A percentile compares a stretch with the other conserved stretches of the same genome.
Conservation (phyloP, 2,113 vertebrate species). For the Actenoides lindsayi region DNA sequence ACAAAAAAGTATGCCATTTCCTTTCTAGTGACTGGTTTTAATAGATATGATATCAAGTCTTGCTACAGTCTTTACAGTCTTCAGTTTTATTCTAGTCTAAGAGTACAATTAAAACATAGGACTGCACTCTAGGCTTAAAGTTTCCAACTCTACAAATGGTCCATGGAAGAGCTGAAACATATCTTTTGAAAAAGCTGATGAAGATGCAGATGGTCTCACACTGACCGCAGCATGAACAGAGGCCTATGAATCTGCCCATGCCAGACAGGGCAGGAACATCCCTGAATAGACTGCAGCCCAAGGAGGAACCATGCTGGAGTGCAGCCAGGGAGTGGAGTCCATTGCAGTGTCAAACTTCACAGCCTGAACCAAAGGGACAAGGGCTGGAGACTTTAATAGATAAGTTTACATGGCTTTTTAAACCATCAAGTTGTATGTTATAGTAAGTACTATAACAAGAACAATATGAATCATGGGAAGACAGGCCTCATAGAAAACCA, state of each 20-base stretch:
- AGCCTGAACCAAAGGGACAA: neutral
- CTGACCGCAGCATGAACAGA: neutral
- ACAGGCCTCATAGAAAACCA: neutral
- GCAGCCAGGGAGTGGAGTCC: neutral
- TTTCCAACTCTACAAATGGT: neutral
- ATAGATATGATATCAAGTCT: neutral
- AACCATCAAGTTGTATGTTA: neutral
- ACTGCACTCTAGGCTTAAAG: neutral
- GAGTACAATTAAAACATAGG: neutral
- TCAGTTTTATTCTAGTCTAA: neutral
- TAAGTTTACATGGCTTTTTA: neutral
- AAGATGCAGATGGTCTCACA: neutral
- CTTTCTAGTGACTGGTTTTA: neutral
- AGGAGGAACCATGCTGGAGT: neutral
- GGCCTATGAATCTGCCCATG: neutral
- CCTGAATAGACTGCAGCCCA: neutral
- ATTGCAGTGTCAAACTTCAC: neutral
- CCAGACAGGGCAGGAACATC: neutral
- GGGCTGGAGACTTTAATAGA: neutral
- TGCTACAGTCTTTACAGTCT: neutral
- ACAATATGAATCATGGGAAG: neutral
- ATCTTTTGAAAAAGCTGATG: neutral
- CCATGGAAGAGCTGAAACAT: neutral
- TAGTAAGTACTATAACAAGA: neutral
- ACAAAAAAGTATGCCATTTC: neutral